Evolutionary conservation across 2,888 invertebrate species (phyloP).

Genomic region (Archips crataeganus): DNA sequence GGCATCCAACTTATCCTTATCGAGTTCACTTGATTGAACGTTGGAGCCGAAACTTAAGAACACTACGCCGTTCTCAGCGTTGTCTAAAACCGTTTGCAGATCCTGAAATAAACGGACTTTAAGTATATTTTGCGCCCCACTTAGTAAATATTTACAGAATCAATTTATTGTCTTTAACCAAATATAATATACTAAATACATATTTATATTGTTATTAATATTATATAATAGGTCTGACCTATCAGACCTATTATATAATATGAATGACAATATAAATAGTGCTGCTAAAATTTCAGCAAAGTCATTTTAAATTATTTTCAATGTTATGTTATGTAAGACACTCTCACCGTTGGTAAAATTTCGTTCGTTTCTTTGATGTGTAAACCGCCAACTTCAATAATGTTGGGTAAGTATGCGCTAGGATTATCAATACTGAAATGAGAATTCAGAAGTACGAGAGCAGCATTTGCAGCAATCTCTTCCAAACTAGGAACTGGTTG

Average conservation of each 20-base stretch:
- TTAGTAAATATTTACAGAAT: neutral
- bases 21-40: conserved; percentile 54
- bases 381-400: conserved; percentile 71
- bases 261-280: too few species aligned
- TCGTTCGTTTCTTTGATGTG: conserved; percentile 37
- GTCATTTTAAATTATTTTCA: neutral
- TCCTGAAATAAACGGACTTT: conserved; percentile 15
- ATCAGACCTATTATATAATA: too few species aligned
- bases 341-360: conserved; percentile 22
- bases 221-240: too few species aligned
- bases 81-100: conserved; percentile 52
- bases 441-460: conserved; percentile 61
- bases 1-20: conserved; percentile 51
- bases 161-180: neutral
- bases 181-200: too few species aligned
- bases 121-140: neutral
- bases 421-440: conserved; percentile 61
- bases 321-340: neutral
- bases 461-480: conserved; percentile 52
- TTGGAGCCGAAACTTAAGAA: conserved; percentile 62
- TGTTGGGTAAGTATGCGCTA: conserved; percentile 65
- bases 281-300: neutral
- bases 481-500: conserved; percentile 44
- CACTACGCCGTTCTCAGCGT: conserved; percentile 54
- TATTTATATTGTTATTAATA: too few species aligned